Evolutionary conservation across 2,888 invertebrate genomes (phyloP).

Genomic region (Mylabris sibirica): DNA sequence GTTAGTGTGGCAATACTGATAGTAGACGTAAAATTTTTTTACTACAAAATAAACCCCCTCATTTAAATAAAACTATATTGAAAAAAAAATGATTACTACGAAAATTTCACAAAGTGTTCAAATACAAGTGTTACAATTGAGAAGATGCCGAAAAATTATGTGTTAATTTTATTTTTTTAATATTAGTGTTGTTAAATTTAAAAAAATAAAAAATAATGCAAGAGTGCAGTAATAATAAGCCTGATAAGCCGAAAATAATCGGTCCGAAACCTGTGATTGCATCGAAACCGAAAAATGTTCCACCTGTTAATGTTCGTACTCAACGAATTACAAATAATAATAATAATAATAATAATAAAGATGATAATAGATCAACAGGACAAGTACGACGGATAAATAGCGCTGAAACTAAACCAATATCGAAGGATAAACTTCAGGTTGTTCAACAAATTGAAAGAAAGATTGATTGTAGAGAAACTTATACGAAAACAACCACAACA

Average conservation of each 20-base stretch:
- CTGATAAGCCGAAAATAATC: conserved; percentile 56
- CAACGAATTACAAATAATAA: conserved; percentile 39
- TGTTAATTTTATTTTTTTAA: not conserved
- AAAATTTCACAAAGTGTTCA: conserved; percentile 1
- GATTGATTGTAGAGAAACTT: conserved; percentile 12
- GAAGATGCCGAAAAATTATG: not conserved
- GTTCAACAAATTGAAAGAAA: conserved; percentile 36
- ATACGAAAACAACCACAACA: conserved; percentile 24
- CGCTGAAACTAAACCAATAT: conserved; percentile 33
- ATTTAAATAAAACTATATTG: conserved; percentile 5
- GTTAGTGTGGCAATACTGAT: conserved; percentile 53
- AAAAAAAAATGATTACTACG: conserved; percentile 14
- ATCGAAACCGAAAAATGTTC: conserved; percentile 57
- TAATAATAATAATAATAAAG: conserved; percentile 24
- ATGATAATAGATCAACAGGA: conserved; percentile 32
- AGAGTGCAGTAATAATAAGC: conserved; percentile 45
- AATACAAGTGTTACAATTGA: conserved; percentile 21
- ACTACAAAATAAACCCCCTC: conserved; percentile 15
- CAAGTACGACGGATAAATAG: conserved; percentile 20
- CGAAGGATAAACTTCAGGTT: conserved; percentile 16
- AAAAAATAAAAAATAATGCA: conserved; percentile 51
- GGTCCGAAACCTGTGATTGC: conserved; percentile 57
- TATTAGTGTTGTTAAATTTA: not conserved
- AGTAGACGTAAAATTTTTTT: conserved; percentile 31
- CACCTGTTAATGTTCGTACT: conserved; percentile 57